Conservation (phyloP, 2,113 vertebrate genomes). For the Carlito syrichta region DNA sequence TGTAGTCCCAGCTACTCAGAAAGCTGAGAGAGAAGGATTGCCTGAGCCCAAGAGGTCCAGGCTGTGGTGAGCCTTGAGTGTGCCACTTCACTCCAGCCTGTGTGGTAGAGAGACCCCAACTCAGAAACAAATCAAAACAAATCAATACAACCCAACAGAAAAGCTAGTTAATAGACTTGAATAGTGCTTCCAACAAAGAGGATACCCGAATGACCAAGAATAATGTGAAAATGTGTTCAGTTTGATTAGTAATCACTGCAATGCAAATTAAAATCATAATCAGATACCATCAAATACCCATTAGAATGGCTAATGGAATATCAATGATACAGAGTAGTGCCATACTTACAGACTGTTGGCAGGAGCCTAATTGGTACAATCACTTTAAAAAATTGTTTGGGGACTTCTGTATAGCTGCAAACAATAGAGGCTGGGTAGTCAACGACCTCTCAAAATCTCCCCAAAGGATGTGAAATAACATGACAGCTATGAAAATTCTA, state of each 20-base stretch:
- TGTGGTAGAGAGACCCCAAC: too few species aligned
- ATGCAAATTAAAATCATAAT: too few species aligned
- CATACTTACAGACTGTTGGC: neutral
- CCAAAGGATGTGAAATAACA: neutral
- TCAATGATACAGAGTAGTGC: neutral
- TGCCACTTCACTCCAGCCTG: too few species aligned
- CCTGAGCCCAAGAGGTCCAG: too few species aligned
- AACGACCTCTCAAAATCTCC: neutral
- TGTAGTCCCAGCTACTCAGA: neutral
- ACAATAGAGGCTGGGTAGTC: neutral
- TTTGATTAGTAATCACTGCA: too few species aligned
- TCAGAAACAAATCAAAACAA: too few species aligned
- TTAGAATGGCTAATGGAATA: neutral
- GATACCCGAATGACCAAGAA: too few species aligned
- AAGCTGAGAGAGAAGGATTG: neutral
- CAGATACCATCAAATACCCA: neutral
- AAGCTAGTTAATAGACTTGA: neutral
- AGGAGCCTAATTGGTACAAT: neutral
- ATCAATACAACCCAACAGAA: neutral
- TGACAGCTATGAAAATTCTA: neutral
- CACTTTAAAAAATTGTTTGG: neutral
- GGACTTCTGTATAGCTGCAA: neutral
- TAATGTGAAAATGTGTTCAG: too few species aligned
- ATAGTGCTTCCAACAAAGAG: neutral
- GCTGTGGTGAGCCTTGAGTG: too few species aligned